A percentile compares a stretch with the other conserved stretches of the same genome.
phyloP scores from a whole-genome alignment of 2,113 vertebrate genomes.

The Shinisaurus crocodilurus region DNA sequence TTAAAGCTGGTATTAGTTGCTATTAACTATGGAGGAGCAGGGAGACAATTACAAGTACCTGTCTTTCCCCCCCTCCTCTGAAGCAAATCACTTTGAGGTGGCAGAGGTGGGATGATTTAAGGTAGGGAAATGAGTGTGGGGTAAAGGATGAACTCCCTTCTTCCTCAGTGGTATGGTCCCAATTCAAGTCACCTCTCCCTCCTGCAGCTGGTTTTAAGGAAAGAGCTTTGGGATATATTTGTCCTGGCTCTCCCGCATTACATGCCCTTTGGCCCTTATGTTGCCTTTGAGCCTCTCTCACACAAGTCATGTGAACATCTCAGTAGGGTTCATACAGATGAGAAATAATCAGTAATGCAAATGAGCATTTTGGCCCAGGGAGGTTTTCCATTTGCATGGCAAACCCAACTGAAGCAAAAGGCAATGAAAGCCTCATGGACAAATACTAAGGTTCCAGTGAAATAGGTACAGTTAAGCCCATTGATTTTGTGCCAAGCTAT shows the following conservation, averaged over 20 bases:
- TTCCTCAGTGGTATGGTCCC: neutral
- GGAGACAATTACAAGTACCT: neutral
- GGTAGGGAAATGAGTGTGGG: neutral
- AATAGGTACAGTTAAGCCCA: neutral
- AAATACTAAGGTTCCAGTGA: neutral
- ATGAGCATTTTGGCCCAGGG: neutral
- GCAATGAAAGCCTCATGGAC: neutral
- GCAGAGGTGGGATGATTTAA: neutral
- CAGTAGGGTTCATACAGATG: neutral
- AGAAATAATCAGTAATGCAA: neutral
- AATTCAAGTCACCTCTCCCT: neutral
- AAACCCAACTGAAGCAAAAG: neutral
- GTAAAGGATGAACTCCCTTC: neutral
- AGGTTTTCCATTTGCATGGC: no score
- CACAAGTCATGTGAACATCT: neutral
- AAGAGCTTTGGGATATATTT: neutral
- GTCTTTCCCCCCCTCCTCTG: neutral
- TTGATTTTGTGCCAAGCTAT: neutral
- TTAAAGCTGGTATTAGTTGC: neutral
- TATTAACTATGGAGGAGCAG: neutral
- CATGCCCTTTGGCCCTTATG: neutral
- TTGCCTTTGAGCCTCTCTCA: neutral
- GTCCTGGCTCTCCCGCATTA: neutral
- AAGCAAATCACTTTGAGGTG: neutral
- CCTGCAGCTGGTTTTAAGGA: neutral